These are phyloP conservation scores for Lamellibrachia satsuma DNA, from an alignment of 2,888 invertebrate genomes.

Conservation along the genomic window DNA sequence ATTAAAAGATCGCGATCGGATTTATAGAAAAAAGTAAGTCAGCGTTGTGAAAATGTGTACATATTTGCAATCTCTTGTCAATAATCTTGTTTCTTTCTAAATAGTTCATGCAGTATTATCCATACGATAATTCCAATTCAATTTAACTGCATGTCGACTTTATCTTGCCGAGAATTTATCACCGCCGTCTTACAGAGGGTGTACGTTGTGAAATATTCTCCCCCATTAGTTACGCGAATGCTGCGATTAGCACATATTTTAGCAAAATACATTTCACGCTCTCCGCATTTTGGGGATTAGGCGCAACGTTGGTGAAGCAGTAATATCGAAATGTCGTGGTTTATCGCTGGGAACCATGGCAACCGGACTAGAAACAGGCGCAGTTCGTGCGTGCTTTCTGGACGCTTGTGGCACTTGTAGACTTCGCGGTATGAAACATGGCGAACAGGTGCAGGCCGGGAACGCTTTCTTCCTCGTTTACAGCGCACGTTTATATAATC, in stretches of 20 bases:
- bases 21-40: not conserved
- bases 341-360: conserved; percentile 6
- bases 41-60: not conserved
- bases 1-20: not conserved
- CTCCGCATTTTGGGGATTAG: conserved; percentile 6
- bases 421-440: not conserved
- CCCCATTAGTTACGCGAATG: not conserved
- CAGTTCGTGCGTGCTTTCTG: not conserved
- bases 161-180: not conserved
- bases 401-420: not conserved
- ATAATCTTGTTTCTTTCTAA: not conserved
- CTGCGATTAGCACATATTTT: not conserved
- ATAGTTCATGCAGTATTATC: not conserved
- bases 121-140: not conserved
- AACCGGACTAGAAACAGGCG: not conserved
- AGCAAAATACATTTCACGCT: conserved; percentile 13
- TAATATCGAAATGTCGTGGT: conserved; percentile 17
- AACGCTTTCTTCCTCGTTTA: not conserved
- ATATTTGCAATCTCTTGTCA: no score
- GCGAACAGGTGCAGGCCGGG: not conserved
- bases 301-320: not conserved
- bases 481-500: not conserved
- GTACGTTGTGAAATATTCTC: not conserved
- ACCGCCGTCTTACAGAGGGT: not conserved
- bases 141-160: not conserved